These are phyloP conservation scores for Nautilus pompilius DNA, from an alignment of 1,140 invertebrate species.

Conservation along the genomic window DNA sequence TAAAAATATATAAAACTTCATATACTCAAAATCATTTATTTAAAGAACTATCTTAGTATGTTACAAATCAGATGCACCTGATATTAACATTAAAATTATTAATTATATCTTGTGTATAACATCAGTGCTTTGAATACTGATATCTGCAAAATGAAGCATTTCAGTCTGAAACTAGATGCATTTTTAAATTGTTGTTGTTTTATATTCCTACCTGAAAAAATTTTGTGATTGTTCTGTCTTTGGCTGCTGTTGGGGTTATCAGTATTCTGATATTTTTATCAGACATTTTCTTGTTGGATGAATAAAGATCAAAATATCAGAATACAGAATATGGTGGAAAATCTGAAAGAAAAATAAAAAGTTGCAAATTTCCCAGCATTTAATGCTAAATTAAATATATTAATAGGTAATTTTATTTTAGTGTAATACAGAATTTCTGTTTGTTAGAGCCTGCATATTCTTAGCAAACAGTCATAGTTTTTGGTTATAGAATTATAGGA, in stretches of 20 bases:
- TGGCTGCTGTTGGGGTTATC: constrained; percentile 53
- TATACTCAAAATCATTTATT: too few relatives aligned
- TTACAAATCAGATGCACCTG: too few relatives aligned
- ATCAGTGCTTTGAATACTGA: neutral
- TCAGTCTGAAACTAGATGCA: neutral
- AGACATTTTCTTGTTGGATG: constrained; percentile 1
- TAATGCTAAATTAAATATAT: neutral
- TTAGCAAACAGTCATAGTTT: too few relatives aligned
- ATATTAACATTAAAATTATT: neutral
- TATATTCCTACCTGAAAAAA: constrained; percentile 56
- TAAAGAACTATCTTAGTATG: too few relatives aligned
- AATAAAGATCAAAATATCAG: neutral
- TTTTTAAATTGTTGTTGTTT: neutral
- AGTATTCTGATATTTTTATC: constrained; percentile 38
- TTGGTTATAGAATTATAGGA: too few relatives aligned
- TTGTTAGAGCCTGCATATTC: too few relatives aligned
- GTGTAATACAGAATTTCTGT: too few relatives aligned
- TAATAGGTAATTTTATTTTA: neutral
- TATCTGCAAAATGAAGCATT: neutral
- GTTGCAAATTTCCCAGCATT: neutral
- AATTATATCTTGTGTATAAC: neutral
- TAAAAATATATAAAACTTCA: too few relatives aligned
- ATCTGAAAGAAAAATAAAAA: too few relatives aligned
- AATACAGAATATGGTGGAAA: too few relatives aligned
- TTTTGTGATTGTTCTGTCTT: constrained; percentile 60